Conservation (phyloP, 1,140 invertebrate genomes). For the Habropoda laboriosa region DNA sequence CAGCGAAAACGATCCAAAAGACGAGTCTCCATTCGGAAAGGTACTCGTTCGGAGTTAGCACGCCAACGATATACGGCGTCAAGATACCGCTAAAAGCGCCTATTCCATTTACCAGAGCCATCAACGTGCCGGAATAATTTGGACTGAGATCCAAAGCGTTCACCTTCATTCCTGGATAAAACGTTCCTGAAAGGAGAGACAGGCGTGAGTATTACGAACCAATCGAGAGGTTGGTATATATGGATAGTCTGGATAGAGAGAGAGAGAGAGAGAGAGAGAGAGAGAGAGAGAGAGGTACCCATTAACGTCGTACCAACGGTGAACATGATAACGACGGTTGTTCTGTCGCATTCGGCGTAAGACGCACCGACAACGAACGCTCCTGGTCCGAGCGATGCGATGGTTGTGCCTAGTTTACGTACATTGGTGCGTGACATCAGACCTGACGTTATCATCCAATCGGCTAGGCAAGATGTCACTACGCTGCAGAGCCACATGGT, state of each 20-base stretch:
- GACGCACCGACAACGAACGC: conserved; percentile 84
- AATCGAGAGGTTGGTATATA: too few species aligned
- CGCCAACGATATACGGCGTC: conserved; percentile 83
- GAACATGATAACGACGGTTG: conserved; percentile 85
- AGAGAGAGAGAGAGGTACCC: too few species aligned
- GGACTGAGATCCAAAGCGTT: conserved; percentile 91
- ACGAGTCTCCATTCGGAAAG: conserved; percentile 90
- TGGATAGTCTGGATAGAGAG: too few species aligned
- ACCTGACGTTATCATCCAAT: conserved; percentile 83
- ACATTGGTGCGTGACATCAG: conserved; percentile 83
- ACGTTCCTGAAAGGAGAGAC: conserved; percentile 76
- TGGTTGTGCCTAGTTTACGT: conserved; percentile 84
- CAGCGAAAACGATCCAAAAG: conserved; percentile 90
- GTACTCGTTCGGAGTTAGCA: conserved; percentile 82
- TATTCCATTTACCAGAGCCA: conserved; percentile 90
- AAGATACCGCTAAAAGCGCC: conserved; percentile 89
- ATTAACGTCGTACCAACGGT: conserved; percentile 87
- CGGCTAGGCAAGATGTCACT: conserved; percentile 83
- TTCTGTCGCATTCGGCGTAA: conserved; percentile 84
- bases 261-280: too few species aligned
- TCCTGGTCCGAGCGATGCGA: conserved; percentile 83
- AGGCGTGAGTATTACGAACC: too few species aligned
- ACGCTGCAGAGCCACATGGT: conserved; percentile 86
- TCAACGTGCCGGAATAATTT: conserved; percentile 89
- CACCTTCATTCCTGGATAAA: conserved; percentile 86